phyloP scores from a whole-genome alignment of 2,888 invertebrate genomes.

The Gisinianus flammeolus region DNA sequence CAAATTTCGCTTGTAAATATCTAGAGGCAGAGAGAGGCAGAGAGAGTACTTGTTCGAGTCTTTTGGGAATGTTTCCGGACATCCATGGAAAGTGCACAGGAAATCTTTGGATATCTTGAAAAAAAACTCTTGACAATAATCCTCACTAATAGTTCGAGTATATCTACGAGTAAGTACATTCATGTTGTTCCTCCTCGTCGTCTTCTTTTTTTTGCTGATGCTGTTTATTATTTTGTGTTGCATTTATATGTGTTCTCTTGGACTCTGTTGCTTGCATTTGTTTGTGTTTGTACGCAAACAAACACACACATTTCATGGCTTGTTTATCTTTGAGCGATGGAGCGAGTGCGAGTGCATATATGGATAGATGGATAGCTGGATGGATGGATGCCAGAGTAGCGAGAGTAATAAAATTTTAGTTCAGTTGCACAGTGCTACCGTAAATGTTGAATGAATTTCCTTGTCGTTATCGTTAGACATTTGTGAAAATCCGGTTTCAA shows the following conservation, averaged over 20 bases:
- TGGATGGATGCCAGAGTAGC: not conserved
- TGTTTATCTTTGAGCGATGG: not conserved
- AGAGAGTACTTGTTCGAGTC: too few species aligned
- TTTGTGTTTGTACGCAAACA: too few species aligned
- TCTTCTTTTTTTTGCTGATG: not conserved
- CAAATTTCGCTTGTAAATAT: too few species aligned
- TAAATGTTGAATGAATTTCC: constrained; percentile 16
- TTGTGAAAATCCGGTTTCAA: constrained; percentile 32
- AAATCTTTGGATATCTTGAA: constrained; percentile 4
- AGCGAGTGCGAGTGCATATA: too few species aligned
- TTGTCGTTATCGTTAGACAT: constrained; percentile 21
- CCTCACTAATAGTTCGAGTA: too few species aligned
- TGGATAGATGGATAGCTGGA: too few species aligned
- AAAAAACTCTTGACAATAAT: too few species aligned
- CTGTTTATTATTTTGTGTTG: not conserved
- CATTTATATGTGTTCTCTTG: not conserved
- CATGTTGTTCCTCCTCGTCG: too few species aligned
- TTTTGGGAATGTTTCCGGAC: constrained; percentile 22
- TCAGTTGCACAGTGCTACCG: constrained; percentile 17
- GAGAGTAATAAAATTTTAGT: constrained; percentile 23
- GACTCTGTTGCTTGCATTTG: not conserved
- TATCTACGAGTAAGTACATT: too few species aligned
- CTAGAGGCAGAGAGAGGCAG: too few species aligned
- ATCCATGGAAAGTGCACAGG: constrained; percentile 1
- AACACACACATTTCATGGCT: not conserved